Evolutionary conservation across 1,140 invertebrate species (phyloP), one percentile per base, ranked within the genome.

Genomic region (Apis dorsata): DNA sequence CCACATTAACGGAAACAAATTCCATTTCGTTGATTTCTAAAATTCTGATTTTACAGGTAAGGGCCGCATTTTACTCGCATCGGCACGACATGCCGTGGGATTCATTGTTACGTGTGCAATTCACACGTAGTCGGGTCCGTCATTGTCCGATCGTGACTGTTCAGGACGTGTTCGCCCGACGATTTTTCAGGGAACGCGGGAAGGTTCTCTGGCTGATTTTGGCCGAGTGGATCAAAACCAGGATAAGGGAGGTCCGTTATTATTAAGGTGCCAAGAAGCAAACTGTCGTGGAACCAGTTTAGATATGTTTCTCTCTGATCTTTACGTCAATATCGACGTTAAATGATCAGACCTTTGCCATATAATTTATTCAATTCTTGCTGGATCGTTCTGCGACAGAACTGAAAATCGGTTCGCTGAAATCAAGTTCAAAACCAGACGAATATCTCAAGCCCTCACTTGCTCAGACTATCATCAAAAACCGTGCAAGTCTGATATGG

Each of bases 51-150:
- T 71, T 55, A 0, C 65, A 88, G 85, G 55, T 76, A 88, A 85
- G 87, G 87, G 85, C 79, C 87, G 73, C 70, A 85, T 53, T 86
- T 84, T 69, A 88, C 63, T 28, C 77, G 76, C 85, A 53, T 65
- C 76, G 87, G 87, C 84, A 88, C 84, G 87, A 86, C 68, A 89
- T 75, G 87, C 87, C 87, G 87, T 80, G 87, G 87, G 79, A 89
- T 86, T 86, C 85, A 71, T 89, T 87, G 60, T 86, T 79, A 73
- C 85, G 74, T 57, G 68, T 79, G 69, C 87, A 74, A 28, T 59
- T n/a, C 55, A 69, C 60, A 66, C 75, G 62, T 24, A 44, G 72
- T 82, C 87, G 85, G 75, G 74, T 70, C 49, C 76, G 65, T 44
- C 78, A 76, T 63, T 83, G 87, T 79, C 70, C 80, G 85, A 85